phyloP scores from a whole-genome alignment of 1,140 invertebrate genomes.

The Goniozus legneri region DNA sequence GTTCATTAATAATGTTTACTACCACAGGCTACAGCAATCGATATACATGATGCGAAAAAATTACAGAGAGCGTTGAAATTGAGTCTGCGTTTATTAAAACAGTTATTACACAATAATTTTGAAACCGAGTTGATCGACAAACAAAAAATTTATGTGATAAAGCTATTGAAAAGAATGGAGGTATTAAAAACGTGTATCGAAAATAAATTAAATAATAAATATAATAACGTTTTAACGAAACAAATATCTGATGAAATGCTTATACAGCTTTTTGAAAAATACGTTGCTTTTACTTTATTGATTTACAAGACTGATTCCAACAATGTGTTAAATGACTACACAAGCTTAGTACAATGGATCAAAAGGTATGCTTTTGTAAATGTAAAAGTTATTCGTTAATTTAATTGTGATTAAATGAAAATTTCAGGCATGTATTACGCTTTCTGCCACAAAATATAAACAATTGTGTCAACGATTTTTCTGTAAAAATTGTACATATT shows the following conservation, averaged over 20 bases:
- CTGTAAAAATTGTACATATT: conserved; percentile 20
- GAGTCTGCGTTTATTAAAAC: conserved; percentile 13
- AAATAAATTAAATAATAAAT: background rate
- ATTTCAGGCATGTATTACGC: too few relatives aligned
- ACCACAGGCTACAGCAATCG: too few relatives aligned
- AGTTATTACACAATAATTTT: conserved; percentile 18
- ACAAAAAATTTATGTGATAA: too few relatives aligned
- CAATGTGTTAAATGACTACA: conserved; percentile 16
- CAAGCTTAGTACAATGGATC: conserved; percentile 16
- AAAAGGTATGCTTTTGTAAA: conserved; percentile 20
- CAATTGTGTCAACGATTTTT: conserved; percentile 16
- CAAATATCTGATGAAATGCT: conserved; percentile 11
- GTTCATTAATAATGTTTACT: too few relatives aligned
- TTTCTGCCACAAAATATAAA: too few relatives aligned
- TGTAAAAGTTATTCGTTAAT: background rate
- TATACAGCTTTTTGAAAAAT: conserved; percentile 17
- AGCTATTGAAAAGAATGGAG: conserved; percentile 19
- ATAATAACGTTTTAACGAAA: too few relatives aligned
- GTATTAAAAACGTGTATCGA: conserved; percentile 17
- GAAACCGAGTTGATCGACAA: conserved; percentile 14
- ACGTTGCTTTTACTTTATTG: conserved; percentile 17
- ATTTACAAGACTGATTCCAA: conserved; percentile 20
- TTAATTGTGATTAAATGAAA: background rate
- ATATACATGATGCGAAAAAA: too few relatives aligned
- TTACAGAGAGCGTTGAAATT: conserved; percentile 10